Evolutionary conservation across 2,888 invertebrate species (phyloP).

Genomic region (Aromia moschata): DNA sequence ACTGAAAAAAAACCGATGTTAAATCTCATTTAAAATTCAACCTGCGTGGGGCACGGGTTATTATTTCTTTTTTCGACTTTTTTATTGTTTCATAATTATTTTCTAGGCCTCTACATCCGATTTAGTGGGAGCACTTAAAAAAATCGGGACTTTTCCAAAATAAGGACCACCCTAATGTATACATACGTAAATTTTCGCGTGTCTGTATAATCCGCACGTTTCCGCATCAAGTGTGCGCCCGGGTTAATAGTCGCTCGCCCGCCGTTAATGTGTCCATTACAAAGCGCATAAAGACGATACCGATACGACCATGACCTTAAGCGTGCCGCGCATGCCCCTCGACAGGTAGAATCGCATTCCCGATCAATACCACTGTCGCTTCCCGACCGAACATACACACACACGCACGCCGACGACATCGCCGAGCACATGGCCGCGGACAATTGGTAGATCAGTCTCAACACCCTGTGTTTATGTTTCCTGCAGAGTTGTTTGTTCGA

Average conservation of each 20-base stretch:
- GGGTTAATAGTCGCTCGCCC: slow-evolving; percentile 15
- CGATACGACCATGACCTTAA: slow-evolving; percentile 35
- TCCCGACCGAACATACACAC: slow-evolving; percentile 25
- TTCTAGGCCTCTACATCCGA: too few species aligned
- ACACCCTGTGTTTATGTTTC: slow-evolving; percentile 37
- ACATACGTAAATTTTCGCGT: too few species aligned
- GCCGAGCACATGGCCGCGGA: slow-evolving; percentile 36
- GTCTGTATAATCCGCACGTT: too few species aligned
- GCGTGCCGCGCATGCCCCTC: slow-evolving; percentile 24
- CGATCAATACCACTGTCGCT: slow-evolving; percentile 39
- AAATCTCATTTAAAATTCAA: too few species aligned
- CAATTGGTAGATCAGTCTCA: slow-evolving; percentile 39
- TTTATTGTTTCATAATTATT: too few species aligned
- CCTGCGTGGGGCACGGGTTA: too few species aligned
- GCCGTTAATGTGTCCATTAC: slow-evolving; percentile 29
- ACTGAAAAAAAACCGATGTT: too few species aligned
- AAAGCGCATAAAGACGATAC: slow-evolving; percentile 31
- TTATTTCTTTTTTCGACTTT: too few species aligned
- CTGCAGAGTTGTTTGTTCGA: slow-evolving; percentile 28
- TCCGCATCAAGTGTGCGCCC: slow-evolving; percentile 5
- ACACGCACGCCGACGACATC: slow-evolving; percentile 36
- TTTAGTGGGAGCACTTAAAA: too few species aligned
- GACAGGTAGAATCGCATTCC: slow-evolving; percentile 19
- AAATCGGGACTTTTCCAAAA: too few species aligned
- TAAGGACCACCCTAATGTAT: too few species aligned